These are phyloP conservation scores for Gasterosteus nipponicus DNA, from an alignment of 2,113 vertebrate genomes.

Conservation along the genomic window DNA sequence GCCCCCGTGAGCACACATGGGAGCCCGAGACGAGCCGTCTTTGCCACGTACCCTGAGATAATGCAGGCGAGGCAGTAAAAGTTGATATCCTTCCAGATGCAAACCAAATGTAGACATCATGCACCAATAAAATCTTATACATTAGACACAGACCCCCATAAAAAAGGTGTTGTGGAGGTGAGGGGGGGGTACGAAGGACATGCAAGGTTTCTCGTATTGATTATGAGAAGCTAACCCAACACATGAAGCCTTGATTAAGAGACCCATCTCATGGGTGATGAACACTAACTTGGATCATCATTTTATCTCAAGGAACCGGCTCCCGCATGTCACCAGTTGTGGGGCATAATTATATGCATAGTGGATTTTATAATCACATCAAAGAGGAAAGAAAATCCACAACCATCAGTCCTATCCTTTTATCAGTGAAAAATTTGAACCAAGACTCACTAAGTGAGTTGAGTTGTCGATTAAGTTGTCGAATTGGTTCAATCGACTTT, in stretches of 20 bases:
- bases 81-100: conserved; percentile 66
- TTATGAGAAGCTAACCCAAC: conserved; percentile 14
- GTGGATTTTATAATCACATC: background rate
- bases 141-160: conserved; percentile 39
- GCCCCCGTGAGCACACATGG: conserved; percentile 37
- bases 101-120: conserved; percentile 66
- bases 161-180: conserved; percentile 7
- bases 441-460: too few species aligned
- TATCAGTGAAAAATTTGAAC: background rate
- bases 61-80: conserved; percentile 53
- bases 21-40: conserved; percentile 38
- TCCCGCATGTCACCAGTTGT: background rate
- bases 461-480: background rate
- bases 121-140: conserved; percentile 49
- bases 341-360: background rate
- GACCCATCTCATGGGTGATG: conserved; percentile 18
- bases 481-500: background rate
- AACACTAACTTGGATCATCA: conserved; percentile 11
- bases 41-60: conserved; percentile 42
- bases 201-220: conserved; percentile 23
- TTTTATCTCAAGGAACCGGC: conserved; percentile 20
- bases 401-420: background rate
- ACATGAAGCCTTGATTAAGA: conserved; percentile 2
- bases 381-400: background rate
- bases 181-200: background rate